These are phyloP conservation scores for Cotesia glomerata DNA, from an alignment of 1,140 invertebrate genomes.

Conservation along the genomic window DNA sequence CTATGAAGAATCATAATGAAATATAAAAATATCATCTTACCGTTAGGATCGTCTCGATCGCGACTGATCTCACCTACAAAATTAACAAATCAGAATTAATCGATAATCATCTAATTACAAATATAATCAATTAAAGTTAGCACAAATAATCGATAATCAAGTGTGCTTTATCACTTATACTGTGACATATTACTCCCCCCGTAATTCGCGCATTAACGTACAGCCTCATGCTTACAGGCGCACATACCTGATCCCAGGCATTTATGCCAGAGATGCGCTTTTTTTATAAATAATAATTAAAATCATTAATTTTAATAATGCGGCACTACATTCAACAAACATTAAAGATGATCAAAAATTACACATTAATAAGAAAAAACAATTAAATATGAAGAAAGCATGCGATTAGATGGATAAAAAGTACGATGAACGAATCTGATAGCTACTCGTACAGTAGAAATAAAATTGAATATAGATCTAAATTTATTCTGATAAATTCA, in stretches of 20 bases:
- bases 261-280: conserved; percentile 21
- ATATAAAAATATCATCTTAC: conserved; percentile 54
- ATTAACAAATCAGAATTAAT: conserved; percentile 50
- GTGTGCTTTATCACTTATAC: conserved; percentile 33
- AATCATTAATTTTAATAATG: not conserved
- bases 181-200: conserved; percentile 45
- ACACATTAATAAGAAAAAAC: too few relatives aligned
- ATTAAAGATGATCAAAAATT: too few relatives aligned
- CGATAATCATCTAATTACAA: conserved; percentile 21
- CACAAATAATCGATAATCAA: conserved; percentile 42
- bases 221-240: conserved; percentile 58
- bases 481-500: too few relatives aligned
- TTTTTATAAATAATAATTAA: not conserved
- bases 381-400: too few relatives aligned
- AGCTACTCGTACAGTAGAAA: too few relatives aligned
- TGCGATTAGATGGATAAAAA: too few relatives aligned
- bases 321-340: too few relatives aligned
- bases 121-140: conserved; percentile 28
- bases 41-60: conserved; percentile 66
- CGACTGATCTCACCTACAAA: conserved; percentile 68
- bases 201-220: conserved; percentile 49
- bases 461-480: too few relatives aligned
- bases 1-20: not conserved
- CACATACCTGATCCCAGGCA: conserved; percentile 41
- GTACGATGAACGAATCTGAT: too few relatives aligned